A percentile compares a stretch with the other conserved stretches of the same genome.
Conservation (phyloP, 2,888 invertebrate species). For the Nemotelus pantherinus region DNA sequence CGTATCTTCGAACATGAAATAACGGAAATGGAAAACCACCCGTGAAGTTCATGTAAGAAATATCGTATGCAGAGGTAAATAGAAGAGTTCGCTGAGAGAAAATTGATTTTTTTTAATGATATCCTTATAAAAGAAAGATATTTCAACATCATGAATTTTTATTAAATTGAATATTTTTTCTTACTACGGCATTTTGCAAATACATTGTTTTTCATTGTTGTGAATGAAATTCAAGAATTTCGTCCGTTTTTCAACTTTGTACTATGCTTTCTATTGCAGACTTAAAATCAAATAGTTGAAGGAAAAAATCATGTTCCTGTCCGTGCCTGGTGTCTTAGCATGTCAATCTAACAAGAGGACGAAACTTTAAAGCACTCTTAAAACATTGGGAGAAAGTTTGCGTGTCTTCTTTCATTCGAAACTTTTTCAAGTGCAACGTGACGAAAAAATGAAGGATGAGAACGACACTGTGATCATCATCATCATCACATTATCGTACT, state of each 20-base stretch:
- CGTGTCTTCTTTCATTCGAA: slow-evolving; percentile 7
- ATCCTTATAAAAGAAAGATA: background rate
- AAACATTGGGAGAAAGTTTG: background rate
- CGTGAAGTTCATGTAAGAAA: background rate
- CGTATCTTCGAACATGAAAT: background rate
- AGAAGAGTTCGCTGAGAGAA: background rate
- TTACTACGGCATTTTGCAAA: too few species aligned
- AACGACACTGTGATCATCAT: too few species aligned
- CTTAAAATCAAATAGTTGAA: background rate
- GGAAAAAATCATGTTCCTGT: background rate
- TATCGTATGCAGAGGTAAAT: background rate
- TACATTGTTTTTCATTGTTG: too few species aligned
- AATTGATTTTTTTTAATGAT: background rate
- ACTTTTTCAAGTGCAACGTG: slow-evolving; percentile 33
- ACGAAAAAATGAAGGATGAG: background rate
- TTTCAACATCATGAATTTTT: background rate
- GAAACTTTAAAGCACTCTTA: background rate
- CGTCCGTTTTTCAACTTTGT: background rate
- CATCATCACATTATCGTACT: background rate
- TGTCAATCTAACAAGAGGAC: slow-evolving; percentile 5
- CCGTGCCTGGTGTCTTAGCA: background rate
- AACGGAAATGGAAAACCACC: background rate
- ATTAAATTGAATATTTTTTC: background rate
- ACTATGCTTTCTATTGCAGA: background rate
- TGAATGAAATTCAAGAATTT: too few species aligned